These are phyloP conservation scores for Aphelenchoides fujianensis DNA, from an alignment of 1,140 invertebrate species.

Conservation along the genomic window DNA sequence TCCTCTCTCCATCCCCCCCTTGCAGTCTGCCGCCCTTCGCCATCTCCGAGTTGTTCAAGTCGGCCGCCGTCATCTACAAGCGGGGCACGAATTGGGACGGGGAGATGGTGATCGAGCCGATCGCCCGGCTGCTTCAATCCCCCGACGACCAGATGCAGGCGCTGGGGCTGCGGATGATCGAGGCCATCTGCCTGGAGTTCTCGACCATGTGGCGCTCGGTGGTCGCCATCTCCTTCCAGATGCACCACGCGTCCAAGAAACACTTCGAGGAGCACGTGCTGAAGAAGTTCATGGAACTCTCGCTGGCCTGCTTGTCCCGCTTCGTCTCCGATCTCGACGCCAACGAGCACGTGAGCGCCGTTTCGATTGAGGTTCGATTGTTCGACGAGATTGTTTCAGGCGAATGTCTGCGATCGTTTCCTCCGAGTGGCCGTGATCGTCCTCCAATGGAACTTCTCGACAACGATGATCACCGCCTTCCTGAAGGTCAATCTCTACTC, in stretches of 20 bases:
- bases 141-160: background rate
- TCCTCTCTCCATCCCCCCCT: background rate
- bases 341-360: background rate
- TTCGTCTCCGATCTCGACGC: background rate
- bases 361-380: too few relatives aligned
- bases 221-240: background rate
- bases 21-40: background rate
- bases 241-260: conserved; percentile 13
- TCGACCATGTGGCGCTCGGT: conserved; percentile 10
- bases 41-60: conserved; percentile 3
- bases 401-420: conserved; percentile 17
- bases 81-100: background rate
- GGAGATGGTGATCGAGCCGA: conserved; percentile 1
- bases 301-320: conserved; percentile 6
- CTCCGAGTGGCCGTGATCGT: conserved; percentile 10
- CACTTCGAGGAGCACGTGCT: conserved; percentile 11
- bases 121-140: background rate
- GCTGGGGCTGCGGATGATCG: conserved; percentile 10
- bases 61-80: conserved; percentile 9
- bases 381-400: background rate
- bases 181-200: conserved; percentile 10
- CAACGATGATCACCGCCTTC: conserved; percentile 9
- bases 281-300: conserved; percentile 18
- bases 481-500: conserved; percentile 5
- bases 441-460: conserved; percentile 18